Base-by-base conservation (phyloP, 2,797 vertebrate genomes). In the Lithobates sylvaticus region DNA sequence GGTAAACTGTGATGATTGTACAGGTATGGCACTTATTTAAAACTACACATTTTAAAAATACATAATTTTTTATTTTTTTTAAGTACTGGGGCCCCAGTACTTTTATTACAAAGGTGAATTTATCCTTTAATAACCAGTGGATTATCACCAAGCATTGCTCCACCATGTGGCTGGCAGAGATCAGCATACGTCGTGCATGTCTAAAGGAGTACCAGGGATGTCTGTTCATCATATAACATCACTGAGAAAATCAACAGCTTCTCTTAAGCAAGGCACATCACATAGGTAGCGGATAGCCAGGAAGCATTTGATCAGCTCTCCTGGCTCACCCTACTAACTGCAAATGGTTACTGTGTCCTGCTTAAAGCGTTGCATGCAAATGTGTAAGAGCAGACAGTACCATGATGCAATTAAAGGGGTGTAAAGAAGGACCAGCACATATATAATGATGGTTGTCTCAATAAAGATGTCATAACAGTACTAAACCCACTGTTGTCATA, bases 351-450 rank as follows among this genome's bases (percentile, higher is more conserved):
- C 54, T 76, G 68, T 71, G 73, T 75, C 54, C 74, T 47, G 26
- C 85, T 39, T n/a, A 76, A 69, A 83, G 74, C 61, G 1, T 76
- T 75, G 78, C 65, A 81, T 76, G 32, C 67, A 7, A 72, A 61
- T 58, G 50, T 82, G 74, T 74, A 70, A n/a, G 50, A 23, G 54
- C 50, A 73, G 76, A 83, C 54, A 36, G 58, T 29, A 61, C 86
- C 70, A 84, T 64, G 9, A 39, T 18, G 23, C 1, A 58, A 7
- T 34, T 32, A 64, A 26, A 58, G 64, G 72, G 76, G 77, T 78
- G 83, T 39, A 23, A 42, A 39, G 12, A 36, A 50, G 29, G 61
- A 36, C n/a, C 23, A 73, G 2, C 61, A 47, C 44, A 71, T 58
- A 27, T 39, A 1, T 39, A 9, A 27, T 68, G 39, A 42, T 76